phyloP scores from a whole-genome alignment of 2,888 invertebrate genomes.

The Leptodirus hochenwartii region DNA sequence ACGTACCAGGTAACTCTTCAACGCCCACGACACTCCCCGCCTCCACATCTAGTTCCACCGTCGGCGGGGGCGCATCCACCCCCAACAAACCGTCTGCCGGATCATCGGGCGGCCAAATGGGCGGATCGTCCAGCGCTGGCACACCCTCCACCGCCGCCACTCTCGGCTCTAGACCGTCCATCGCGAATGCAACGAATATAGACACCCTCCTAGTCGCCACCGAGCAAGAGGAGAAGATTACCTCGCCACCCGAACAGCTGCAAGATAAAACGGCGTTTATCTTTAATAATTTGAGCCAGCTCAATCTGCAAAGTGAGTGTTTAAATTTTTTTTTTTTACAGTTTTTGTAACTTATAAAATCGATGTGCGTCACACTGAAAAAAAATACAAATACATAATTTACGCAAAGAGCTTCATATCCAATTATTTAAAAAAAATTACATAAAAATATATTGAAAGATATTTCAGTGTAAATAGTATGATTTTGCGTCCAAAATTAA shows the following conservation, averaged over 20 bases:
- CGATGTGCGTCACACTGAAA: no score
- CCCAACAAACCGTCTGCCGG: constrained; percentile 7
- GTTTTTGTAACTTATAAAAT: no score
- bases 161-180: constrained; percentile 51
- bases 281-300: constrained; percentile 94
- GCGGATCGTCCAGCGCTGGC: constrained; percentile 22
- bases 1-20: constrained; percentile 30
- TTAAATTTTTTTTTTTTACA: no score
- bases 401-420: no score
- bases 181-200: constrained; percentile 94
- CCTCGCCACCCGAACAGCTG: constrained; percentile 67
- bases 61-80: constrained; percentile 4
- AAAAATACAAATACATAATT: no score
- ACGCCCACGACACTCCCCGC: constrained; percentile 29
- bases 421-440: no score
- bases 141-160: constrained; percentile 43
- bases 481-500: no score
- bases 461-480: no score
- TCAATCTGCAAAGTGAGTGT: constrained; percentile 85
- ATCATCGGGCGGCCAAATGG: neutral
- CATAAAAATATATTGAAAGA: no score
- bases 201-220: constrained; percentile 90
- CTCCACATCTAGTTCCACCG: constrained; percentile 21
- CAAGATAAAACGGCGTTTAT: constrained; percentile 99
- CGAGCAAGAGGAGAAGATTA: constrained; percentile 80